These are phyloP conservation scores for Cataglyphis livida DNA, from an alignment of 2,888 invertebrate species.

Conservation along the genomic window DNA sequence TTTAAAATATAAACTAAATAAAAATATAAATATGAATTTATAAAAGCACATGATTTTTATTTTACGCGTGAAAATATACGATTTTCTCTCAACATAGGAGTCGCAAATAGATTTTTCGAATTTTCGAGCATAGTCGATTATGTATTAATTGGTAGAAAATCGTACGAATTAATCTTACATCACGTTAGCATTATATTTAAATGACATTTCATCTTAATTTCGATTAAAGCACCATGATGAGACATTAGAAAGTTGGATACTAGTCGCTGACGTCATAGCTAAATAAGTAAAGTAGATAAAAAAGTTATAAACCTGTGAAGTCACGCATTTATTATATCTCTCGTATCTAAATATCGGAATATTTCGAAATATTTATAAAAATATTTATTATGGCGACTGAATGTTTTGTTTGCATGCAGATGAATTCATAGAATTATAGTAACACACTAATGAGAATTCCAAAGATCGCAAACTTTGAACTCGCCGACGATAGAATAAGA, in stretches of 20 bases:
- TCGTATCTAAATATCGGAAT: neutral
- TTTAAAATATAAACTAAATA: neutral
- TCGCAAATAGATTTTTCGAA: neutral
- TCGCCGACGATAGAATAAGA: neutral
- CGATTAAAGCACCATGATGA: neutral
- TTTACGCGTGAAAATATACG: neutral
- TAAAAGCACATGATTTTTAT: neutral
- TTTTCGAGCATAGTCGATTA: neutral
- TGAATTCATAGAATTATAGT: neutral
- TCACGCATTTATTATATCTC: neutral
- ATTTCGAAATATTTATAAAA: too few relatives aligned
- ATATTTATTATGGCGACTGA: conserved; percentile 2
- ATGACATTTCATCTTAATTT: neutral
- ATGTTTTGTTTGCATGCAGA: conserved; percentile 9
- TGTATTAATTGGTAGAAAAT: neutral
- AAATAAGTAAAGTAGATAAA: neutral
- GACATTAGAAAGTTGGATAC: neutral
- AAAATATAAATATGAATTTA: too few relatives aligned
- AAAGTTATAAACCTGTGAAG: neutral
- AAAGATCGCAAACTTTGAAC: neutral
- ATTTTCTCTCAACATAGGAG: neutral
- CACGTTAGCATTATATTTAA: neutral
- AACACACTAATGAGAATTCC: neutral
- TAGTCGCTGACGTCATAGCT: neutral
- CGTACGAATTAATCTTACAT: neutral